Conservation (phyloP, 2,797 vertebrate genomes). For the Falco columbarius region DNA sequence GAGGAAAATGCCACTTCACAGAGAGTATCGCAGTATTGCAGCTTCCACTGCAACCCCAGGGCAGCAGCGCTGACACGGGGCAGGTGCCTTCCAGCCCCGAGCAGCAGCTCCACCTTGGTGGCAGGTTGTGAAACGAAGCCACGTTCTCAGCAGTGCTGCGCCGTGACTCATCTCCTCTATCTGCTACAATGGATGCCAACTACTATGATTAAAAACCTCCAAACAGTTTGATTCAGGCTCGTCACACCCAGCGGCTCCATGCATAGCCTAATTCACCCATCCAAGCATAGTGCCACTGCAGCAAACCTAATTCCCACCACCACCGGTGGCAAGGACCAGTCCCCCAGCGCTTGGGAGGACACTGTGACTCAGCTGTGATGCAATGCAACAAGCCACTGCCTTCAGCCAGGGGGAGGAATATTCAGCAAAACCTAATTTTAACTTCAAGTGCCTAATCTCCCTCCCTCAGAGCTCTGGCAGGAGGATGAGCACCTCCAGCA, state of each 20-base stretch:
- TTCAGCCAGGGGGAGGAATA: constrained; percentile 37
- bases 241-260: neutral
- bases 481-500: constrained; percentile 36
- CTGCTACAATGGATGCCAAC: neutral
- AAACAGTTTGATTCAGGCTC: neutral
- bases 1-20: neutral
- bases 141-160: neutral
- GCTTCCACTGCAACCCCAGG: neutral
- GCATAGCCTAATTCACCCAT: neutral
- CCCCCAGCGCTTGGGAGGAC: neutral
- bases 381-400: neutral
- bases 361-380: neutral
- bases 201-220: neutral
- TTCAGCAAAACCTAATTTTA: constrained; percentile 37
- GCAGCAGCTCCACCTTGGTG: neutral
- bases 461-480: constrained; percentile 41
- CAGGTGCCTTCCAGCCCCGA: neutral
- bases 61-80: neutral
- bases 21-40: neutral
- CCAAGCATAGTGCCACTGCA: neutral
- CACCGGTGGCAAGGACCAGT: neutral
- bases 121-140: neutral
- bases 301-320: neutral
- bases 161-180: neutral
- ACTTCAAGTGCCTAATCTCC: constrained; percentile 29